phyloP scores from a whole-genome alignment of 2,888 invertebrate genomes.

The Scaptomyza reducta region DNA sequence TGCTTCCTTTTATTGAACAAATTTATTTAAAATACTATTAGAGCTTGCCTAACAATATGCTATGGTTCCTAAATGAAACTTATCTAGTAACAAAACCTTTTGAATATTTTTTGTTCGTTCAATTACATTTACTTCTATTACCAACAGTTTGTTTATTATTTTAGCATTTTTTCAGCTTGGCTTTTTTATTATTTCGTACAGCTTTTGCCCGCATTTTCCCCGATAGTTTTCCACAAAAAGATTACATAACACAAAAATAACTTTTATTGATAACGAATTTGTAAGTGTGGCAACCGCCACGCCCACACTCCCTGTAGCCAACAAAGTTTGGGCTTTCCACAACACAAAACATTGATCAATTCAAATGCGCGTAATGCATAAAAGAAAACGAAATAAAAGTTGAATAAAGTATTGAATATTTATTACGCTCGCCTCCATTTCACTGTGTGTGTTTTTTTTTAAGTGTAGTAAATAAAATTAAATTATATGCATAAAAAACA shows the following conservation, averaged over 20 bases:
- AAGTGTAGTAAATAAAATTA: conserved; percentile 73
- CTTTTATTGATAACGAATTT: conserved; percentile 74
- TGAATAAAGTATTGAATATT: conserved; percentile 65
- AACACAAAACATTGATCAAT: conserved; percentile 41
- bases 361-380: conserved; percentile 48
- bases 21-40: too few relatives aligned
- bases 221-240: conserved; percentile 30
- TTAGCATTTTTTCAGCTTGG: not conserved
- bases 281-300: conserved; percentile 38
- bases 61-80: not conserved
- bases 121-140: not conserved
- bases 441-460: conserved; percentile 33
- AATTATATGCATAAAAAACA: conserved; percentile 70
- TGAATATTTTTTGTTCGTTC: not conserved
- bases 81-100: not conserved
- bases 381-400: conserved; percentile 10
- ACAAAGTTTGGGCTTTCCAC: not conserved
- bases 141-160: not conserved
- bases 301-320: not conserved
- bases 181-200: not conserved
- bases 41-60: not conserved
- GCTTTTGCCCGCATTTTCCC: conserved; percentile 14
- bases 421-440: conserved; percentile 47
- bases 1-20: not conserved
- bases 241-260: conserved; percentile 54